Evolutionary conservation across 2,888 invertebrate species (phyloP), one percentile per base, ranked within the genome.

Genomic region (Geotrupes spiniger): DNA sequence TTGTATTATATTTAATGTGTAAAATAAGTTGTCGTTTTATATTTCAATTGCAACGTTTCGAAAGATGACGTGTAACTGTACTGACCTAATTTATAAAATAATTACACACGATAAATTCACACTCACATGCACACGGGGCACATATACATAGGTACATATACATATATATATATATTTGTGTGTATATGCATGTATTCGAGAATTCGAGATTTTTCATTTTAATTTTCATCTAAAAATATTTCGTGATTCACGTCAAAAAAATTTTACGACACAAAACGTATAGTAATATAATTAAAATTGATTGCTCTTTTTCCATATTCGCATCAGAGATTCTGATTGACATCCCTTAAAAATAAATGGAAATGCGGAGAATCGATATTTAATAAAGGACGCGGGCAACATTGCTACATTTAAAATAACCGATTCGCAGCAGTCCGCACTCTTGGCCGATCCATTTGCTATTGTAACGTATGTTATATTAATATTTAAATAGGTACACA

Each of bases 211-310:
- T 21, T 21, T 21, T 21, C 21, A 6, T 21, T 21, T 21, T 21
- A 21, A 21, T 33, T 33, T 14, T 33, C 15, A 10, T 33, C 15
- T 33, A 15, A 15, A 33, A 33, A 33, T 14, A 14, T 12, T 15
- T 33, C 15, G 14, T 33, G 33, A 33, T 33, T 12, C 11, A 33
- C 15, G 33, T 33, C 33, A 10, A 33, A 21, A 21, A 33, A 33
- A 33, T 33, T 33, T 15, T 33, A 29, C 42, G 42, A 42, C 42
- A 31, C 21, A 46, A 38, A 46, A 46, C 31, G 46, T 46, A 40
- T 33, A 39, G 46, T 40, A 46, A 46, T 46, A 31, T 46, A 46
- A 46, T 46, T 46, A 46, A 46, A 46, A 46, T 46, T 46, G 46
- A 46, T 46, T 46, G 46, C 38, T 38, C 38, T 21, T 17, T 21